Evolutionary conservation across 2,797 vertebrate species (phyloP).

Genomic region (Chloroceryle amazona): DNA sequence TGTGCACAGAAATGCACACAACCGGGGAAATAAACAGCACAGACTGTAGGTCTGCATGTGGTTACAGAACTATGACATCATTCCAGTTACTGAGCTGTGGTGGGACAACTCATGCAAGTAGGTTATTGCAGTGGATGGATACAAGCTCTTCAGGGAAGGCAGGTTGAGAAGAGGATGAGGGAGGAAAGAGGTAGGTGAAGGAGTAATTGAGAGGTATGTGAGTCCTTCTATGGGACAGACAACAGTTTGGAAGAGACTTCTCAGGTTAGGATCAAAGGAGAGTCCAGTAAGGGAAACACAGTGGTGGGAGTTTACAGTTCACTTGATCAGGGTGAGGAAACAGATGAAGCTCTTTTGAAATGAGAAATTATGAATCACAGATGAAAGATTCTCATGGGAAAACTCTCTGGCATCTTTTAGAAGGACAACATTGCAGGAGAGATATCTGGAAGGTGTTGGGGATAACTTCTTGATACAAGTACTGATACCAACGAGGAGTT

Average conservation of each 20-base stretch:
- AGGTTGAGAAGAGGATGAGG: background rate
- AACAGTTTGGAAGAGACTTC: background rate
- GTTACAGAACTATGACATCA: background rate
- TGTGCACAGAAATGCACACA: background rate
- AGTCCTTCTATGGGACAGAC: background rate
- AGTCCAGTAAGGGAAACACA: background rate
- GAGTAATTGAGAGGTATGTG: background rate
- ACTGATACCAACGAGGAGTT: background rate
- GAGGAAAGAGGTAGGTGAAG: background rate
- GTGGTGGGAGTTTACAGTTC: background rate
- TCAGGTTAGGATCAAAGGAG: background rate
- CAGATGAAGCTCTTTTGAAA: background rate
- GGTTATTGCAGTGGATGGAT: background rate
- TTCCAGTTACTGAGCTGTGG: background rate
- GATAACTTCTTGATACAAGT: background rate
- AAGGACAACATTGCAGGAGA: background rate
- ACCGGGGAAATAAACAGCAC: background rate
- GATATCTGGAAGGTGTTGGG: background rate
- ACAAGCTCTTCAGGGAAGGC: background rate
- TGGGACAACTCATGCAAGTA: background rate
- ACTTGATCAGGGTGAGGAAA: background rate
- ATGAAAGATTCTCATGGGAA: accelerated
- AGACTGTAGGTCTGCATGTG: background rate
- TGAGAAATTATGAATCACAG: background rate
- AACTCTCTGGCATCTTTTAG: background rate